Conservation (phyloP, 2,888 invertebrate species). For the Syrista parreyssii region DNA sequence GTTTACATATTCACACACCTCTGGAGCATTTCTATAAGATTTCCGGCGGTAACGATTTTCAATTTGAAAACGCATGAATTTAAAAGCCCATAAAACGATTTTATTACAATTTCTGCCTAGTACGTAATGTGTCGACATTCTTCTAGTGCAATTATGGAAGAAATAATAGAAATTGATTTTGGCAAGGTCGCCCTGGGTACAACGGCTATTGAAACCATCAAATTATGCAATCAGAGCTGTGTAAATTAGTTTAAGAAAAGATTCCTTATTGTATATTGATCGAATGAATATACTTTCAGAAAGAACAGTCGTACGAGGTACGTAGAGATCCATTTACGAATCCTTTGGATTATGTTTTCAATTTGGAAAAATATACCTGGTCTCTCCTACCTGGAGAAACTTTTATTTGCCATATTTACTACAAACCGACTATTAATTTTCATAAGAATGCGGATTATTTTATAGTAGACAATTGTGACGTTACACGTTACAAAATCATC, state of each 20-base stretch:
- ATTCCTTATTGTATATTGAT: neutral
- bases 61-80: neutral
- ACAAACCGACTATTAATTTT: slow-evolving; percentile 52
- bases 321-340: slow-evolving; percentile 53
- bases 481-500: slow-evolving; percentile 43
- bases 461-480: slow-evolving; percentile 45
- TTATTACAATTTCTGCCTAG: neutral
- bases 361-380: slow-evolving; percentile 53
- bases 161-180: slow-evolving; percentile 38
- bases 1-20: neutral
- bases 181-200: slow-evolving; percentile 43
- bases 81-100: neutral
- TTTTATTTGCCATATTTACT: slow-evolving; percentile 53
- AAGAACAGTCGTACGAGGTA: slow-evolving; percentile 42
- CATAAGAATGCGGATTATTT: slow-evolving; percentile 59
- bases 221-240: slow-evolving; percentile 45
- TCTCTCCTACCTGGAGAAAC: slow-evolving; percentile 40
- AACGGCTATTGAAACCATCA: slow-evolving; percentile 39
- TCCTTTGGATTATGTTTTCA: slow-evolving; percentile 58
- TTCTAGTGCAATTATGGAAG: neutral
- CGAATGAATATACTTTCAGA: slow-evolving; percentile 28
- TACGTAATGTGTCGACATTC: neutral
- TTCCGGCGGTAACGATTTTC: neutral
- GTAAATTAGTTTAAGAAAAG: slow-evolving; percentile 34
- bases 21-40: neutral